Percentiles rank a stretch among this genome's conserved stretches.
These are phyloP conservation scores for Callosobruchus maculatus DNA, from an alignment of 2,888 invertebrate species.

Conservation along the genomic window DNA sequence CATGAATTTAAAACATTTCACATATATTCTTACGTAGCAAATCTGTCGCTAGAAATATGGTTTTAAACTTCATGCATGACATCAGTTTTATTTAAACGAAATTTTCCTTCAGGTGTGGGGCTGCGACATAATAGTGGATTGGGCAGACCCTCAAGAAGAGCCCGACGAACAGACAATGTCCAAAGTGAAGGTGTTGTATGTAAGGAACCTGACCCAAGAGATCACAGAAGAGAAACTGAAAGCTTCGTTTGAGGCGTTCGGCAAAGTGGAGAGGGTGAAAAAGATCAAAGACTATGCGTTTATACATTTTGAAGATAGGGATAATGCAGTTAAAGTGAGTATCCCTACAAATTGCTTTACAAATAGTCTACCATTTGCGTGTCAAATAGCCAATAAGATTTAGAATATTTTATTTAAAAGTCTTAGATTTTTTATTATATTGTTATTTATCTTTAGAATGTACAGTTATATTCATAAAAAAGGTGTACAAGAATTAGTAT, in stretches of 20 bases:
- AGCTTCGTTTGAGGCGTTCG: constrained; percentile 90
- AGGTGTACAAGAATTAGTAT: too few species aligned
- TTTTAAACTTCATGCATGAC: too few species aligned
- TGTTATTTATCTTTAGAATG: too few species aligned
- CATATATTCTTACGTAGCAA: too few species aligned
- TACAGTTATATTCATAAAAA: too few species aligned
- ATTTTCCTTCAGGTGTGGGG: constrained; percentile 73
- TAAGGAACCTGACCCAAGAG: constrained; percentile 94
- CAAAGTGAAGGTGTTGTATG: constrained; percentile 98
- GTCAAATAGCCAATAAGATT: too few species aligned
- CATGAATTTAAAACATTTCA: too few species aligned
- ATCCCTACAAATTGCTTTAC: neutral
- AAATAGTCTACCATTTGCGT: too few species aligned
- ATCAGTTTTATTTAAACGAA: too few species aligned
- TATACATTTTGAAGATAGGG: constrained; percentile 97
- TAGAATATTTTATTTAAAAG: too few species aligned
- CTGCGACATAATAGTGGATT: constrained; percentile 99
- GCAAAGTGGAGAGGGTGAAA: constrained; percentile 96
- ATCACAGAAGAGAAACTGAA: constrained; percentile 95
- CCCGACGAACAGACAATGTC: constrained; percentile 99
- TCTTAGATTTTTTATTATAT: too few species aligned
- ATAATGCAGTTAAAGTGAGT: constrained; percentile 85
- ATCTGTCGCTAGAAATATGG: too few species aligned
- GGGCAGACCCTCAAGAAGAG: constrained; percentile 99
- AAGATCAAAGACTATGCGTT: constrained; percentile 99